Evolutionary conservation across 2,797 vertebrate genomes (phyloP).

Genomic region (Schizopygopsis pylzovi): DNA sequence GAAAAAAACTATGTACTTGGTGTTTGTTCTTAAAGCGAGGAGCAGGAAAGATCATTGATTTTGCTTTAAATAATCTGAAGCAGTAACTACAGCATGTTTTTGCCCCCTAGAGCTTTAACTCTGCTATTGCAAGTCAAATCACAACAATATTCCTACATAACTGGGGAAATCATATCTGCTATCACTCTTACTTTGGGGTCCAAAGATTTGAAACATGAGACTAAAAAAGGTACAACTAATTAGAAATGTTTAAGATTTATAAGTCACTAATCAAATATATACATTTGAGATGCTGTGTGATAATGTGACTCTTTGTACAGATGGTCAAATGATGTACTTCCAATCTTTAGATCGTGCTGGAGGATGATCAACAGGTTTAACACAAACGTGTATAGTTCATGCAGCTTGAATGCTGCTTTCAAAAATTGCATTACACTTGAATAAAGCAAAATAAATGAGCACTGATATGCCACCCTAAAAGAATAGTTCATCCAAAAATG

Average conservation of each 20-base stretch:
- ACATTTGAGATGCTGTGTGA: neutral
- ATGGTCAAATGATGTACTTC: neutral
- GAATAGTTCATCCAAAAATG: neutral
- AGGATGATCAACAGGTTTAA: neutral
- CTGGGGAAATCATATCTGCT: neutral
- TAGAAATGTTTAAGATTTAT: neutral
- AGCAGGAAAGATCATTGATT: neutral
- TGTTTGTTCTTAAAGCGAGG: neutral
- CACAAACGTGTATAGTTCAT: neutral
- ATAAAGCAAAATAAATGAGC: neutral
- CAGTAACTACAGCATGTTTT: constrained; percentile 2
- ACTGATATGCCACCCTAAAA: neutral
- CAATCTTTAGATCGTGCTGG: neutral
- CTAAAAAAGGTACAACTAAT: neutral
- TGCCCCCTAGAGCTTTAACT: constrained; percentile 29
- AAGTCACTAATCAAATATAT: neutral
- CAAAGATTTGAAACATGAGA: neutral
- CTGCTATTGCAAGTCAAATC: neutral
- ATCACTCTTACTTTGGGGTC: neutral
- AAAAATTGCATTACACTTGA: neutral
- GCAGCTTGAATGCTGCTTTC: neutral
- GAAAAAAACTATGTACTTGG: constrained; percentile 17
- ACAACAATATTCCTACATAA: neutral
- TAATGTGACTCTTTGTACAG: neutral
- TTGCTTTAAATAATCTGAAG: neutral